Percentiles rank a stretch among this genome's conserved stretches.
These are phyloP conservation scores for Metopolophium dirhodum DNA, from an alignment of 1,140 invertebrate genomes.

Conservation along the genomic window DNA sequence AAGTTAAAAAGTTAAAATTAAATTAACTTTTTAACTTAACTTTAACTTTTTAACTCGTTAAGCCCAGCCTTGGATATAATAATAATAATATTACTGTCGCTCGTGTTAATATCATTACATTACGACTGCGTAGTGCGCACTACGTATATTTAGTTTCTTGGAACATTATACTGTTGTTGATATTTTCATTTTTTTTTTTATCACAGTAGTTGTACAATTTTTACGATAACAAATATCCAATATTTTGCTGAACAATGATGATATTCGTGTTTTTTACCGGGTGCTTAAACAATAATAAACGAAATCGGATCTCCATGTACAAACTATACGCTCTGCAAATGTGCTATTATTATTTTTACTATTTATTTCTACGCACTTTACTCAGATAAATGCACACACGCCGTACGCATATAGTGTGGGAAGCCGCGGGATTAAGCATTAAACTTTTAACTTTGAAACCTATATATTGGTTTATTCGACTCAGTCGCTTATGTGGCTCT, in stretches of 20 bases:
- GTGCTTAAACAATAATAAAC: background rate
- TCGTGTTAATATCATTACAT: background rate
- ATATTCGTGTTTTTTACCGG: background rate
- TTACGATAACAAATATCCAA: background rate
- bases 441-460: slow-evolving; percentile 1
- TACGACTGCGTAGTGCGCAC: background rate
- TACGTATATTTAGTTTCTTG: background rate
- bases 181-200: background rate
- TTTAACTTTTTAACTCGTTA: no score
- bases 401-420: no score
- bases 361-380: no score
- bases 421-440: background rate
- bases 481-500: background rate
- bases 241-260: slow-evolving; percentile 5
- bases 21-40: no score
- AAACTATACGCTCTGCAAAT: background rate
- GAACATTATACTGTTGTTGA: background rate
- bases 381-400: no score
- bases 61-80: no score
- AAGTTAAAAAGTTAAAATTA: no score
- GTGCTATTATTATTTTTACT: background rate
- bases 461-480: background rate
- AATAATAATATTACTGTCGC: background rate
- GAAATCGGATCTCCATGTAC: slow-evolving; percentile 14
- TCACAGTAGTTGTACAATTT: background rate